These are phyloP conservation scores for Calephelis nemesis DNA, from an alignment of 1,140 invertebrate genomes.

Conservation along the genomic window DNA sequence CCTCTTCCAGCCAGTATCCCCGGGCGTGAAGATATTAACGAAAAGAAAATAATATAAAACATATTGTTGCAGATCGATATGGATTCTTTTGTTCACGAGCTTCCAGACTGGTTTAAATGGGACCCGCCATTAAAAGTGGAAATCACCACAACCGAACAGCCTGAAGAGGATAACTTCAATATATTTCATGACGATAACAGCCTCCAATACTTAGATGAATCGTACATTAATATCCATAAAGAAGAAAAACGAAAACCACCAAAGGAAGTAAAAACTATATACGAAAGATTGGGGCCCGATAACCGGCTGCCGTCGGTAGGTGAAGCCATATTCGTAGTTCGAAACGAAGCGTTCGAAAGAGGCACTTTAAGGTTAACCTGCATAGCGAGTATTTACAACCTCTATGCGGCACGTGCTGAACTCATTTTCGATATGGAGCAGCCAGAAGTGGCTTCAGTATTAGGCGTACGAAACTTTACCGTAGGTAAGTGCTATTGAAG, in stretches of 20 bases:
- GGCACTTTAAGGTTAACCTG: constrained; percentile 83
- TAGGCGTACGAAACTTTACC: constrained; percentile 75
- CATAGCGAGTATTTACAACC: constrained; percentile 83
- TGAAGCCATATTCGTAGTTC: constrained; percentile 80
- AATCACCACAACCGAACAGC: constrained; percentile 55
- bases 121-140: constrained; percentile 61
- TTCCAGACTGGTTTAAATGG: constrained; percentile 72
- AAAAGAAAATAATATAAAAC: not conserved
- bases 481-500: constrained; percentile 52
- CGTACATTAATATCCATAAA: constrained; percentile 69
- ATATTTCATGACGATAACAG: constrained; percentile 67
- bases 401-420: constrained; percentile 80
- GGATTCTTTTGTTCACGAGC: constrained; percentile 53
- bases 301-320: constrained; percentile 64
- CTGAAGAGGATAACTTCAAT: constrained; percentile 64
- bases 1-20: too few relatives aligned
- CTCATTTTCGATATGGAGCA: constrained; percentile 83
- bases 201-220: constrained; percentile 68
- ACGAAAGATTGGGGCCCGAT: constrained; percentile 67
- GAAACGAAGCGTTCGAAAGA: constrained; percentile 79
- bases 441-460: constrained; percentile 83
- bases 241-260: constrained; percentile 66
- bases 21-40: too few relatives aligned
- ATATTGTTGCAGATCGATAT: constrained; percentile 57
- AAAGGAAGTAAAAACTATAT: constrained; percentile 61